Percentiles rank a stretch among this genome's conserved stretches.
phyloP scores from a whole-genome alignment of 2,113 vertebrate genomes.

The Cebidichthys violaceus region DNA sequence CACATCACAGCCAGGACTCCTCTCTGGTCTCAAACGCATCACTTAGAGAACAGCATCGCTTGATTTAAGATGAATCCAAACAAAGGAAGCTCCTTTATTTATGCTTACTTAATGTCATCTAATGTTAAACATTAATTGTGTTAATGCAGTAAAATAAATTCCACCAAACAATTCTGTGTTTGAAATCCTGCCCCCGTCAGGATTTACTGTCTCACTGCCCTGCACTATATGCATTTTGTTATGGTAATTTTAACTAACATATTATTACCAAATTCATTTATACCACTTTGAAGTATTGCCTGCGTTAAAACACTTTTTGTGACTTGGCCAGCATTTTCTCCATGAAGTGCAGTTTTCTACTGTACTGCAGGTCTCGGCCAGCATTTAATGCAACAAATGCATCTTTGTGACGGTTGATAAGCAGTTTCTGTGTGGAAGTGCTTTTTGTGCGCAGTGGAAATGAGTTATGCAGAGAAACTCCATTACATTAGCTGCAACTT shows the following conservation, averaged over 20 bases:
- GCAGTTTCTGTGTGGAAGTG: slow-evolving; percentile 9
- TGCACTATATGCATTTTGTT: not conserved
- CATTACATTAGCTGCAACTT: slow-evolving; percentile 40
- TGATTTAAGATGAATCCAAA: too few relatives aligned
- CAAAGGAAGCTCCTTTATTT: not conserved
- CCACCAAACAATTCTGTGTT: not conserved
- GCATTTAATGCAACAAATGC: not conserved
- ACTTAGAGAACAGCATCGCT: not conserved
- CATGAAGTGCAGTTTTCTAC: slow-evolving; percentile 4
- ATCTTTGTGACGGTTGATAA: slow-evolving; percentile 1
- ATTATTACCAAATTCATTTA: slow-evolving; percentile 3
- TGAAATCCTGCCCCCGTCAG: not conserved
- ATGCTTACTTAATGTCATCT: not conserved
- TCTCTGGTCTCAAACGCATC: not conserved
- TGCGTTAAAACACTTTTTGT: not conserved
- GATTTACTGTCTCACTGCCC: not conserved
- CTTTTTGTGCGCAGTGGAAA: slow-evolving; percentile 7
- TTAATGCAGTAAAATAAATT: not conserved
- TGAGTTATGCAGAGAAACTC: slow-evolving; percentile 16
- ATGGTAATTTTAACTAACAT: not conserved
- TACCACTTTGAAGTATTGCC: slow-evolving; percentile 2
- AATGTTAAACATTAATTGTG: not conserved
- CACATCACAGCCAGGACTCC: not conserved
- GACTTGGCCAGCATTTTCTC: slow-evolving; percentile 24
- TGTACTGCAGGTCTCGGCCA: not conserved